These are phyloP conservation scores for Xenopus laevis DNA, from an alignment of 2,113 vertebrate species.

Conservation along the genomic window DNA sequence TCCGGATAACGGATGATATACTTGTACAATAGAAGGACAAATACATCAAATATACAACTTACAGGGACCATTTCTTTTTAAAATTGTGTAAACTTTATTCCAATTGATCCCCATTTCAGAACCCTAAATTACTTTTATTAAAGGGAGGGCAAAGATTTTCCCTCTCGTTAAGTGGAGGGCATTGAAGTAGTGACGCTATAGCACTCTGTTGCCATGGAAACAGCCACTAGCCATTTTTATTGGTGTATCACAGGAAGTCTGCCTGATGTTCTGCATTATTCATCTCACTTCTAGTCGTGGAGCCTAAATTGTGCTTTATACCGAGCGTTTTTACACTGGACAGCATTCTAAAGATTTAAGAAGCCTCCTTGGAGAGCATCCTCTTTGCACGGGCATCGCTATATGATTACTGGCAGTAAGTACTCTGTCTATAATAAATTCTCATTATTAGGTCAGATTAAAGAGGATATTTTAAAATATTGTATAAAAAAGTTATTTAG, in stretches of 20 bases:
- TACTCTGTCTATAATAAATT: constrained; percentile 52
- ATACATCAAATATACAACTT: no score
- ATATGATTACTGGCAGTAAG: constrained; percentile 58
- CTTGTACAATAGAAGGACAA: no score
- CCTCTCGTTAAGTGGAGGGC: constrained; percentile 52
- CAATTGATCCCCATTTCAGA: constrained; percentile 46
- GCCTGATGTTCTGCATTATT: constrained; percentile 71
- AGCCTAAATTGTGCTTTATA: constrained; percentile 66
- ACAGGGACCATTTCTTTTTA: no score
- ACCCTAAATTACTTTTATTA: constrained; percentile 55
- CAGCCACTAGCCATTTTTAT: constrained; percentile 70
- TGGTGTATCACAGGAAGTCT: constrained; percentile 68
- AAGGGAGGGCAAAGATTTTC: constrained; percentile 54
- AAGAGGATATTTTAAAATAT: no score
- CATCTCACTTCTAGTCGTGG: constrained; percentile 67
- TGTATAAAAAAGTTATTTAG: no score
- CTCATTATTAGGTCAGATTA: no score
- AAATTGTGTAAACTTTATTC: constrained; percentile 6
- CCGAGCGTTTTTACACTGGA: constrained; percentile 51
- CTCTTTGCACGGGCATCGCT: constrained; percentile 30
- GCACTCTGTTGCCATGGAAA: constrained; percentile 78
- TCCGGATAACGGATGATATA: no score
- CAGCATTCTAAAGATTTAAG: constrained; percentile 64
- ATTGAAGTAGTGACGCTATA: constrained; percentile 64
- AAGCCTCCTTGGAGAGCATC: constrained; percentile 53